Conservation (phyloP, 2,113 vertebrate species). For the Malurus cyaneus region DNA sequence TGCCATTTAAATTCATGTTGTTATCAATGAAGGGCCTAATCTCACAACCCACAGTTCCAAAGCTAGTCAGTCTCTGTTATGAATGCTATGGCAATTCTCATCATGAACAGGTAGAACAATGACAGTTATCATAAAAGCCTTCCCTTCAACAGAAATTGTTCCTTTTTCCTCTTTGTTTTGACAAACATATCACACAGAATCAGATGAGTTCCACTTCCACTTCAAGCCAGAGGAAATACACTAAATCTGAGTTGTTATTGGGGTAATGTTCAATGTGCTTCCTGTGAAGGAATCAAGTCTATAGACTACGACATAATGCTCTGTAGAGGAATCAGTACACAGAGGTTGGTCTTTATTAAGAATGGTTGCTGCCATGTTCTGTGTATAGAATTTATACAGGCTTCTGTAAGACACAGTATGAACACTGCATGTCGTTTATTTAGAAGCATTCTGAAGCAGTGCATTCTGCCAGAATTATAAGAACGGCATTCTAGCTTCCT, state of each 20-base stretch:
- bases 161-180: not conserved
- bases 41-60: not conserved
- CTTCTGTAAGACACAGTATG: conserved; percentile 29
- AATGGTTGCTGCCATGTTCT: conserved; percentile 9
- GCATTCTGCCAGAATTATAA: no score
- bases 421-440: conserved; percentile 14
- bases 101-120: not conserved
- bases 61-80: not conserved
- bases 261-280: not conserved
- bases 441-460: no score
- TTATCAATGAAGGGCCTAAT: not conserved
- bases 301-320: not conserved
- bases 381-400: conserved; percentile 53
- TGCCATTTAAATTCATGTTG: not conserved
- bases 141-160: not conserved
- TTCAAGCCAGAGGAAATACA: not conserved
- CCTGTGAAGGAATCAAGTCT: not conserved
- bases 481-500: conserved; percentile 23
- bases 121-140: not conserved
- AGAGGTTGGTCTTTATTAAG: not conserved
- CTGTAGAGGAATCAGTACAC: not conserved
- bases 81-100: not conserved
- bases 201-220: not conserved
- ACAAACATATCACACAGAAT: not conserved
- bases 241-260: not conserved